phyloP scores from a whole-genome alignment of 2,113 vertebrate genomes.

The Spheniscus mendiculus region DNA sequence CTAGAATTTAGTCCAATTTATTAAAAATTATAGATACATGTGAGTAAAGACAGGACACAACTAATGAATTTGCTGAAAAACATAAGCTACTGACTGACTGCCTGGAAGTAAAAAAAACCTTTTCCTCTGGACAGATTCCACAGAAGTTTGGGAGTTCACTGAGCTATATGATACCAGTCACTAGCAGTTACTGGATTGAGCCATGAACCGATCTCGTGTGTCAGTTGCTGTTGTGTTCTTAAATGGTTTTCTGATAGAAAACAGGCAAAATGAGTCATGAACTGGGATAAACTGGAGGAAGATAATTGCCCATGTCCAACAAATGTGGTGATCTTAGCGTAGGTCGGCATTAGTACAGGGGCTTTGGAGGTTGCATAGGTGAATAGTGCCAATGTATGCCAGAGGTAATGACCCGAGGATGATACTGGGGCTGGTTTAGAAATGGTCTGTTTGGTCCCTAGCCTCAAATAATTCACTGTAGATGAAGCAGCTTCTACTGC shows the following conservation, averaged over 20 bases:
- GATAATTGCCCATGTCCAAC: neutral
- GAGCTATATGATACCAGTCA: neutral
- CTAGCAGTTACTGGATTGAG: neutral
- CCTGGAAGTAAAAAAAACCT: neutral
- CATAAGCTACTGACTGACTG: neutral
- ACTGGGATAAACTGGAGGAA: neutral
- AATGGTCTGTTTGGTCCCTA: neutral
- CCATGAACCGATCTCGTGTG: accelerated
- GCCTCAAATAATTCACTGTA: too few species aligned
- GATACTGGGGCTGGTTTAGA: neutral
- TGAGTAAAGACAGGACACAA: neutral
- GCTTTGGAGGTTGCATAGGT: neutral
- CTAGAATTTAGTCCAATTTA: neutral
- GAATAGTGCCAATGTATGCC: accelerated
- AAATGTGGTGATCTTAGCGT: accelerated
- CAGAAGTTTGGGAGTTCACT: neutral
- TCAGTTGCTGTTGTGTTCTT: neutral
- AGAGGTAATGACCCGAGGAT: accelerated
- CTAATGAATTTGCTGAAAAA: neutral
- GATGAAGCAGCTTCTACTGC: neutral
- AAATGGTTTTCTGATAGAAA: neutral
- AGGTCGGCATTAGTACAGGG: neutral
- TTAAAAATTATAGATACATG: neutral
- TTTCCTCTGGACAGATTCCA: neutral
- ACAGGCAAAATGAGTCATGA: neutral